Evolutionary conservation across 2,888 invertebrate species (phyloP).

Genomic region (Epistrophe grossulariae): DNA sequence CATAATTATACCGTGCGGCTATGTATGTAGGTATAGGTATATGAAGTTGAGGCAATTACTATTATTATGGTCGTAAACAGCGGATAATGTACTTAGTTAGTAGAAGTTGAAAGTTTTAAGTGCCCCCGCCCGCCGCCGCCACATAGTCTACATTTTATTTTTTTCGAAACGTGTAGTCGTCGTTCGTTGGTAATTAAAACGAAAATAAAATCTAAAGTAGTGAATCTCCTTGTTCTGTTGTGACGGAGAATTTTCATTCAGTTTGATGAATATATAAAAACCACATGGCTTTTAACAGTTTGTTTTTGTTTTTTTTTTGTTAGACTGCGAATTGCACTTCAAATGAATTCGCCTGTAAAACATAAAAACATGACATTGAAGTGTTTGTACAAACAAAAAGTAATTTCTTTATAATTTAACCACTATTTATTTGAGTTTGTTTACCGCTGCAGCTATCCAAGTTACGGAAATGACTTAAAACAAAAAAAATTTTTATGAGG

Average conservation of each 20-base stretch:
- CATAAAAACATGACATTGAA: not conserved
- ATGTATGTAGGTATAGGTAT: not conserved
- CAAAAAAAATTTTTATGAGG: too few relatives aligned
- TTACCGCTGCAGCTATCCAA: too few relatives aligned
- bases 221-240: conserved; percentile 2
- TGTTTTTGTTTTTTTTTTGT: not conserved
- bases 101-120: conserved; percentile 49
- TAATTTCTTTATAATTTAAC: too few relatives aligned
- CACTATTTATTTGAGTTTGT: too few relatives aligned
- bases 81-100: conserved; percentile 53
- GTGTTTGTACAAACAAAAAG: not conserved
- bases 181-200: not conserved
- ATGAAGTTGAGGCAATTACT: conserved; percentile 36
- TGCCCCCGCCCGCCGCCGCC: not conserved
- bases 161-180: not conserved
- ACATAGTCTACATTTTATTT: not conserved
- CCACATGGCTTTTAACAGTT: not conserved
- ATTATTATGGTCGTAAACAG: conserved; percentile 41
- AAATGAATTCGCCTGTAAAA: not conserved
- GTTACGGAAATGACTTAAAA: too few relatives aligned
- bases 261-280: not conserved
- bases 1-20: conserved; percentile 10
- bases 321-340: not conserved
- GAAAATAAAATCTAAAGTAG: conserved; percentile 2
- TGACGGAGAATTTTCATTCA: not conserved